phyloP scores from a whole-genome alignment of 2,113 vertebrate genomes.

The Paradoxurus hermaphroditus region DNA sequence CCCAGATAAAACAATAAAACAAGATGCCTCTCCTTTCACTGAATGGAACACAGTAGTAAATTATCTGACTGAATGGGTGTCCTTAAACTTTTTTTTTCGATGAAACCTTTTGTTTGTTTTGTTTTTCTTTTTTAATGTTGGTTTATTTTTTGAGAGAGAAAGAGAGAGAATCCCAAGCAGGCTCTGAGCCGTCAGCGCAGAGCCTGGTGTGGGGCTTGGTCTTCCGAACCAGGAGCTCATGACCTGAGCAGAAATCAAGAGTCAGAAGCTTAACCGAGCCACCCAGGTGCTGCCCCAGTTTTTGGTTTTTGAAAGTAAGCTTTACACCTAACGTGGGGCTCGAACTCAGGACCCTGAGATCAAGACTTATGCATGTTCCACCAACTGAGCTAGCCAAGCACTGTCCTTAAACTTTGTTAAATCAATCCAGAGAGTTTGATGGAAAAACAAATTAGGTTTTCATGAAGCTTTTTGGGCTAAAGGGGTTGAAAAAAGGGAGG shows the following conservation, averaged over 20 bases:
- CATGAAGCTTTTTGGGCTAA: background rate
- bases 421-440: background rate
- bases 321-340: background rate
- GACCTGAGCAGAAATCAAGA: no score
- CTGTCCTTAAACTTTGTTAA: background rate
- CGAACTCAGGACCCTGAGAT: background rate
- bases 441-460: constrained; percentile 22
- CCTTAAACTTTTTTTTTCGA: background rate
- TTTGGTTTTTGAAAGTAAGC: background rate
- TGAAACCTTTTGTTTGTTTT: background rate
- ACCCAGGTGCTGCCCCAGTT: no score
- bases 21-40: background rate
- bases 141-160: no score
- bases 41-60: background rate
- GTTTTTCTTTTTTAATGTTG: background rate
- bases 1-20: background rate
- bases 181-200: no score
- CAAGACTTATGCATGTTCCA: background rate
- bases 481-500: background rate
- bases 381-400: background rate
- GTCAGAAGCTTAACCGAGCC: no score
- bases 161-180: no score
- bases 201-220: no score
- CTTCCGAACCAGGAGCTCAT: no score
- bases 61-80: background rate